phyloP scores from a whole-genome alignment of 2,888 invertebrate genomes.

The Leptogaster cylindrica region DNA sequence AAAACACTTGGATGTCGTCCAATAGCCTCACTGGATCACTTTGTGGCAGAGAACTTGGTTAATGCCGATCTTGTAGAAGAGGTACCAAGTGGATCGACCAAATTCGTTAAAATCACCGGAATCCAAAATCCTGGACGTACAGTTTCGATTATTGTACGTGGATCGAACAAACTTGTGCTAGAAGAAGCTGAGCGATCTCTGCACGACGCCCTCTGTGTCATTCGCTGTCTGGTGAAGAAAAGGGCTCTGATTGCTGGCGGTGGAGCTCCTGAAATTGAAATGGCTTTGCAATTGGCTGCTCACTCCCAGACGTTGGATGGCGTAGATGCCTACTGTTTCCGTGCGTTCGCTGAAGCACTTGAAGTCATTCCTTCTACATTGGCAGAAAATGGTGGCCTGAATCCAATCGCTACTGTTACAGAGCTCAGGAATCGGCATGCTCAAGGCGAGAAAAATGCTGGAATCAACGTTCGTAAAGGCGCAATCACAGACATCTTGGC shows the following conservation, averaged over 20 bases:
- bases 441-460: constrained; percentile 81
- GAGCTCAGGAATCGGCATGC: constrained; percentile 95
- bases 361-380: constrained; percentile 92
- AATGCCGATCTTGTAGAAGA: constrained; percentile 95
- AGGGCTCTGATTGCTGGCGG: constrained; percentile 93
- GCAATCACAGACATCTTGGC: constrained; percentile 95
- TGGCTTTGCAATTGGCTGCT: constrained; percentile 82
- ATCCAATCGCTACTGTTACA: constrained; percentile 94
- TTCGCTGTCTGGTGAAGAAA: constrained; percentile 95
- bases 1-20: constrained; percentile 94
- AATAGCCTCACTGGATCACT: constrained; percentile 98
- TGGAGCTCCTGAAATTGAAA: constrained; percentile 96
- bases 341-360: constrained; percentile 93
- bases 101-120: constrained; percentile 92
- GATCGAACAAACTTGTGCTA: constrained; percentile 83
- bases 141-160: constrained; percentile 89
- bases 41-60: constrained; percentile 88
- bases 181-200: constrained; percentile 91
- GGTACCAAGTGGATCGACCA: constrained; percentile 83
- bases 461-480: constrained; percentile 96
- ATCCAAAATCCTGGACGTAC: constrained; percentile 88
- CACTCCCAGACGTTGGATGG: constrained; percentile 85
- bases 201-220: constrained; percentile 89
- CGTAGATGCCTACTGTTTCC: constrained; percentile 93
- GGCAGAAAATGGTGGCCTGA: constrained; percentile 87